Conservation (phyloP, 2,113 vertebrate species). For the Setophaga petechia region DNA sequence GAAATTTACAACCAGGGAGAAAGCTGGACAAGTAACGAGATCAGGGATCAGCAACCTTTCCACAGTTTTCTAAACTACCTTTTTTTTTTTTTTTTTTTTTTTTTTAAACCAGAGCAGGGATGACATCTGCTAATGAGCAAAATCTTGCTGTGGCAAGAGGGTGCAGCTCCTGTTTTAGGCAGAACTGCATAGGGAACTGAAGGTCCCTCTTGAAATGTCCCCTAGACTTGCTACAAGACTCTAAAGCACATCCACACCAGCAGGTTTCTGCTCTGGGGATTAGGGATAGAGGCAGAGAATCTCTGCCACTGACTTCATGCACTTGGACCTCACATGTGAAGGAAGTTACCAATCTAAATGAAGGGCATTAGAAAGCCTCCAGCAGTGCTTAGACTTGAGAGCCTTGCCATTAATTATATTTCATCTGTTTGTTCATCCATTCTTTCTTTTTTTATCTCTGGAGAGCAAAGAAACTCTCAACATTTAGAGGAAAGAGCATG, state of each 20-base stretch:
- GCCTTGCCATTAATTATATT: not conserved
- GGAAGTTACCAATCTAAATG: accelerated
- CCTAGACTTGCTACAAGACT: not conserved
- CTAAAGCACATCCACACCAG: not conserved
- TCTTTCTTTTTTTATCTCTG: not conserved
- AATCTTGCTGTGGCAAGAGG: not conserved
- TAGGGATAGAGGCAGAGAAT: not conserved
- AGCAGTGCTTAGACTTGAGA: not conserved
- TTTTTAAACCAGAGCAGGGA: not conserved
- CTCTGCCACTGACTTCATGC: not conserved
- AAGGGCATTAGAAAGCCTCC: not conserved
- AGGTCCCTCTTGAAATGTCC: not conserved
- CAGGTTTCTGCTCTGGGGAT: not conserved
- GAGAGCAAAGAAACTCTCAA: not conserved
- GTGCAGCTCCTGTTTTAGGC: not conserved
- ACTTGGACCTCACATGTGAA: not conserved
- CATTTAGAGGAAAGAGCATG: not conserved
- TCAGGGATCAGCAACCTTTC: not conserved
- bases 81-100: not conserved
- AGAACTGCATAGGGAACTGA: not conserved
- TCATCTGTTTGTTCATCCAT: not conserved
- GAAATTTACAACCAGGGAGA: not conserved
- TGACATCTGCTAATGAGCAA: not conserved
- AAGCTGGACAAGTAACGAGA: not conserved
- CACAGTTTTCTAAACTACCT: not conserved